These are phyloP conservation scores for Sphaerolaimus hirsutus DNA, from an alignment of 2,888 invertebrate species.

Conservation along the genomic window DNA sequence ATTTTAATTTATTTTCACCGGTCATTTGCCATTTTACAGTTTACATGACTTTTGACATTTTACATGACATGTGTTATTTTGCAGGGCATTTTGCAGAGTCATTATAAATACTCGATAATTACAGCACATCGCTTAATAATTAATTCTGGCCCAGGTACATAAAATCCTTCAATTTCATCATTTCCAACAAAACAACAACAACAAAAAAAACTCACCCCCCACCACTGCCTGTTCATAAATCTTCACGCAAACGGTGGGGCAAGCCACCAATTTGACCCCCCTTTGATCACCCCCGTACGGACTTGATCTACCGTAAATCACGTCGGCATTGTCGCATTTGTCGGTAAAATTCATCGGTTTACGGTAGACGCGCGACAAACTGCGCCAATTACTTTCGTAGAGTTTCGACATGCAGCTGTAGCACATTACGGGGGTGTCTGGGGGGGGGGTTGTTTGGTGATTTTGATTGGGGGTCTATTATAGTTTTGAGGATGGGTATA, in stretches of 20 bases:
- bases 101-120: too few species aligned
- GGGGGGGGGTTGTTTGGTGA: background rate
- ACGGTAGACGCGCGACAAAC: conserved; percentile 15
- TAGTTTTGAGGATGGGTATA: background rate
- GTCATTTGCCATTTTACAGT: too few species aligned
- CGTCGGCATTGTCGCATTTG: conserved; percentile 7
- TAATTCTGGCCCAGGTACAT: too few species aligned
- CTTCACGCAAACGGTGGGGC: conserved; percentile 18
- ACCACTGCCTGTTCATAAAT: conserved; percentile 18
- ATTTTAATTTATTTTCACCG: too few species aligned
- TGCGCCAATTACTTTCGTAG: conserved; percentile 19
- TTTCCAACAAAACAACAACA: background rate
- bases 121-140: too few species aligned
- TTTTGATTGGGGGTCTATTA: background rate
- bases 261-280: conserved; percentile 12
- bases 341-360: conserved; percentile 20
- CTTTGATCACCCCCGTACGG: conserved; percentile 5
- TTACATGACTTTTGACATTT: too few species aligned
- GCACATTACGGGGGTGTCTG: conserved; percentile 10
- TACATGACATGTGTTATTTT: too few species aligned
- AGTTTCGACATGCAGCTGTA: conserved; percentile 22
- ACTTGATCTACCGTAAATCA: background rate
- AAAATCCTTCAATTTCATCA: too few species aligned
- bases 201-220: conserved; percentile 12
- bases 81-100: too few species aligned